Percentiles rank a stretch among this genome's conserved stretches.
These are phyloP conservation scores for Xyliphius kryptos DNA, from an alignment of 2,113 vertebrate species.

Conservation along the genomic window DNA sequence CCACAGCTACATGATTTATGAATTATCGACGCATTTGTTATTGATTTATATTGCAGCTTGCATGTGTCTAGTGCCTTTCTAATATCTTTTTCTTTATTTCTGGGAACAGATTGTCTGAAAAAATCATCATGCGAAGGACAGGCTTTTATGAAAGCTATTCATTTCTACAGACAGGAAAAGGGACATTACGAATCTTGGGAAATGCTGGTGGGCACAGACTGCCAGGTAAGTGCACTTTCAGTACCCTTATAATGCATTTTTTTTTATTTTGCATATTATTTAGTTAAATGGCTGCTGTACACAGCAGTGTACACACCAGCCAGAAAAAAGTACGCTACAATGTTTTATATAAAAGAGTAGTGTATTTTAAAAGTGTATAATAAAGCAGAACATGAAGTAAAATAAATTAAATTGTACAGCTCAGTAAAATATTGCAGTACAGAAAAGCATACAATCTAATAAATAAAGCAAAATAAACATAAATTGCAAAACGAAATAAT, in stretches of 20 bases:
- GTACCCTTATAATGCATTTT: background rate
- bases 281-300: background rate
- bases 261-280: background rate
- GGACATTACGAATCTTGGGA: conserved; percentile 83
- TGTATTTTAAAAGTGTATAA: too few relatives aligned
- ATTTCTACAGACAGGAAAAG: conserved; percentile 81
- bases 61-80: background rate
- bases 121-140: conserved; percentile 69
- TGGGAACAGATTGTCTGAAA: conserved; percentile 68
- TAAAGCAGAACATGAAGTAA: too few relatives aligned
- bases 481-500: too few relatives aligned
- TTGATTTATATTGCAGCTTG: background rate
- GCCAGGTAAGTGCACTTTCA: conserved; percentile 63
- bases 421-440: too few relatives aligned
- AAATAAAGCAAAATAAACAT: too few relatives aligned
- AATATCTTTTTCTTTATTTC: background rate
- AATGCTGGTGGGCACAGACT: conserved; percentile 73
- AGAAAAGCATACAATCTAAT: too few relatives aligned
- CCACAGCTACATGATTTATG: too few relatives aligned
- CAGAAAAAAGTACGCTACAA: background rate
- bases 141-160: conserved; percentile 74
- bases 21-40: too few relatives aligned
- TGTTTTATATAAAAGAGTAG: background rate
- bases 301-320: background rate
- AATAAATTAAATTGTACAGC: too few relatives aligned